Evolutionary conservation across 2,113 vertebrate species (phyloP), one percentile per base, ranked within the genome.

Genomic region (Indicator maculatus): DNA sequence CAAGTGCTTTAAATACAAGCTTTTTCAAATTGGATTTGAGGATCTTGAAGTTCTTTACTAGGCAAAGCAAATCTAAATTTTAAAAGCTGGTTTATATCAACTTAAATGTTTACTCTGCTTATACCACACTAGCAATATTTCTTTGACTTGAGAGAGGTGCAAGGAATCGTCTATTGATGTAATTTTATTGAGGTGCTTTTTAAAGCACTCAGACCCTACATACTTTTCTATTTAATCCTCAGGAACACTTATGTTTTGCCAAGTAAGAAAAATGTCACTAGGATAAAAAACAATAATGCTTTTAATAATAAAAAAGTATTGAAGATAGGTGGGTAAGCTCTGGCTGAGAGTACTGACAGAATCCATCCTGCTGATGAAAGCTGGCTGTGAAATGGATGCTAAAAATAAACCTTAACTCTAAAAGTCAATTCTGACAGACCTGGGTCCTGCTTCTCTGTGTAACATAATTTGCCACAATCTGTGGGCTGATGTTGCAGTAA

Each of bases 401-500:
- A 96, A 93, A 95, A 94, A 90, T 94, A 95, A 92, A 81, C 66
- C 61, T 90, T 90, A 93, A 39, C 93, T 96, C 94, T 93, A 93
- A 86, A 95, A 94, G 89, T 92, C 92, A 93, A 71, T 85, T 95
- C 95, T 95, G 92, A 86, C 84, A 95, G 87, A 96, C 89, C 80
- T 84, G 81, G 67, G 91, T 79, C 79, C 67, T 97, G 93, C 69
- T 97, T 93, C 84, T 93, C 39, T 91, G 44, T 80, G 72, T 84
- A 96, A 89, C 71, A 64, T 96, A 95, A 96, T 96, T 97, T 96
- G 93, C 92, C 95, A 96, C 97, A 95, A 92, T 96, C 96, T 97
- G 74, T 95, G 94, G 92, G 95, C 89, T 96, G 96, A 96, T 97
- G 96, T 97, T 94, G 93, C 92, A 95, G 95, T 86, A 97, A 97